Percentiles rank a stretch among this genome's conserved stretches.
phyloP scores from a whole-genome alignment of 2,113 vertebrate species.

The Podocnemis expansa region DNA sequence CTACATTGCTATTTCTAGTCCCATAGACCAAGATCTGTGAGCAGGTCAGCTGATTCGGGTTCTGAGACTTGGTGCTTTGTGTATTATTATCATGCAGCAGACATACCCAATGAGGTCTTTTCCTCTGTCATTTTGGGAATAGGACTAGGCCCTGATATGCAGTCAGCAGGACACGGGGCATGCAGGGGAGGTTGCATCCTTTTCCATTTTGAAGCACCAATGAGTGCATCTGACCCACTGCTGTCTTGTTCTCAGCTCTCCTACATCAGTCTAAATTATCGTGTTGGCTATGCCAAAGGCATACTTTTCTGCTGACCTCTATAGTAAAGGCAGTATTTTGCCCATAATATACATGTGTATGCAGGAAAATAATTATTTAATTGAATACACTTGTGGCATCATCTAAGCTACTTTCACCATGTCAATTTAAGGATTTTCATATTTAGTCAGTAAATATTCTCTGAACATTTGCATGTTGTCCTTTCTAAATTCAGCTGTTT shows the following conservation, averaged over 20 bases:
- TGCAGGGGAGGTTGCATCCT: background rate
- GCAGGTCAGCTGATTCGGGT: background rate
- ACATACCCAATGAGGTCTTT: background rate
- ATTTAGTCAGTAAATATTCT: background rate
- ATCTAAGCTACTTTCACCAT: background rate
- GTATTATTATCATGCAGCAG: background rate
- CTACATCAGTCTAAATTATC: accelerated
- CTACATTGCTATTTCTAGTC: background rate
- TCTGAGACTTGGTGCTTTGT: background rate
- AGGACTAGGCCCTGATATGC: accelerated
- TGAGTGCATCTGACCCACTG: background rate
- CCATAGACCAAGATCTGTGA: background rate
- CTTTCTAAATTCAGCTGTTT: background rate
- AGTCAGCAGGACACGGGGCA: background rate
- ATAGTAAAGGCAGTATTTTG: accelerated
- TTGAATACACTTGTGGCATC: background rate
- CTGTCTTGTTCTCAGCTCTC: background rate
- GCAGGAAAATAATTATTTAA: background rate
- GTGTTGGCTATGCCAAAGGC: accelerated
- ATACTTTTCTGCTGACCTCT: accelerated
- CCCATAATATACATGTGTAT: background rate
- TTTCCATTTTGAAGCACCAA: background rate
- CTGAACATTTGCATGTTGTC: background rate
- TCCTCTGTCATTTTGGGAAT: background rate
- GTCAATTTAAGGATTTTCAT: background rate